phyloP scores from a whole-genome alignment of 1,140 invertebrate species.

The Saccostrea echinata region DNA sequence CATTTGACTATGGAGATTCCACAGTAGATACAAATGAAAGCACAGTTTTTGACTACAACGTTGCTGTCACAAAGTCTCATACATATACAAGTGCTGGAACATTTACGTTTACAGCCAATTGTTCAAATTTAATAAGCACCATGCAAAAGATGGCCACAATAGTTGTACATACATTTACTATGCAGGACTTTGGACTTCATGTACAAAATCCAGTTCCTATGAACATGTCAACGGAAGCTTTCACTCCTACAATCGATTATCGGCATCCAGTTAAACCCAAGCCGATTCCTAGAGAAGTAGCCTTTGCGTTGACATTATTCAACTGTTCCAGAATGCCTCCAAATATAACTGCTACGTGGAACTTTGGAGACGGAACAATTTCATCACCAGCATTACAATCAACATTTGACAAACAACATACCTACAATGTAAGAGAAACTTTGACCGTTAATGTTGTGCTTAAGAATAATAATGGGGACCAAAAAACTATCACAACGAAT shows the following conservation, averaged over 20 bases:
- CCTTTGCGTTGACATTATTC: constrained; percentile 43
- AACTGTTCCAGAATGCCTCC: constrained; percentile 43
- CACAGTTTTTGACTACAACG: constrained; percentile 39
- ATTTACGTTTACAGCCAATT: constrained; percentile 36
- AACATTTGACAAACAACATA: constrained; percentile 25
- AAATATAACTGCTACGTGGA: constrained; percentile 47
- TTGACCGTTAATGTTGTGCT: constrained; percentile 38
- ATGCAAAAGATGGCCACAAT: constrained; percentile 27
- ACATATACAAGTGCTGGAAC: constrained; percentile 35
- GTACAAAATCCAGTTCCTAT: constrained; percentile 11
- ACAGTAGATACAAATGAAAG: constrained; percentile 15
- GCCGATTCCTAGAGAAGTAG: constrained; percentile 7
- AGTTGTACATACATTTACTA: constrained; percentile 31
- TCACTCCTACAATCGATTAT: not conserved
- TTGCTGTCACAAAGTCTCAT: not conserved
- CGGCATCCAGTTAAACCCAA: not conserved
- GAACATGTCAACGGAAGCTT: constrained; percentile 46
- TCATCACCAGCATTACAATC: not conserved
- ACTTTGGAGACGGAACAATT: constrained; percentile 49
- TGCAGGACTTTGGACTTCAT: constrained; percentile 17
- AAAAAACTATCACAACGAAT: not conserved
- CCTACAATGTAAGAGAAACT: constrained; percentile 30
- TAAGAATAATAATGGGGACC: not conserved
- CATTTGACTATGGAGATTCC: constrained; percentile 45
- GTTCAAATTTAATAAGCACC: constrained; percentile 46